Percentiles rank a stretch among this genome's conserved stretches.
These are phyloP conservation scores for Chanos chanos DNA, from an alignment of 2,797 vertebrate genomes.

Conservation along the genomic window DNA sequence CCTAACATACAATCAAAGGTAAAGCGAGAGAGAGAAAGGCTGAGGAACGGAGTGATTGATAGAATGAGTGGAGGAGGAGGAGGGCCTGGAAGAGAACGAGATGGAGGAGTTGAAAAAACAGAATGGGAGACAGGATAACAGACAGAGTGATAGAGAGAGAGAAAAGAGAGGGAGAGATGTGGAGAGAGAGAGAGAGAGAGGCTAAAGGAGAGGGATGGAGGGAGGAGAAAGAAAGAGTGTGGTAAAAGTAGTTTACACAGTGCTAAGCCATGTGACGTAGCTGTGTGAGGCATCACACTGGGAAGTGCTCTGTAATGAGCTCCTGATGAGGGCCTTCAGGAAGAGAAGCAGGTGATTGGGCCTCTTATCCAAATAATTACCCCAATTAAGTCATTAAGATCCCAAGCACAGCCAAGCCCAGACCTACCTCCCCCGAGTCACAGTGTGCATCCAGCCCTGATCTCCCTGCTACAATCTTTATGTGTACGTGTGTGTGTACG, in stretches of 20 bases:
- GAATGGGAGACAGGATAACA: not conserved
- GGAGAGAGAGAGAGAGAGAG: not conserved
- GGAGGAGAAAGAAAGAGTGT: not conserved
- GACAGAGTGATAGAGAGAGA: not conserved
- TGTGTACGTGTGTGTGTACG: not conserved
- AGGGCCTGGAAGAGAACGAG: not conserved
- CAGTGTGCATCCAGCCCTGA: conserved; percentile 56
- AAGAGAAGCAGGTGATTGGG: conserved; percentile 73
- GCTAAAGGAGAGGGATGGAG: not conserved
- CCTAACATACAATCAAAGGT: conserved; percentile 30
- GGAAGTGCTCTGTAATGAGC: conserved; percentile 74
- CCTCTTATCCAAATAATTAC: conserved; percentile 74
- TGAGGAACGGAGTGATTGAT: not conserved
- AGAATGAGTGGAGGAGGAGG: not conserved
- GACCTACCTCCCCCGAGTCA: conserved; percentile 60
- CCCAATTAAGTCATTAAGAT: conserved; percentile 76
- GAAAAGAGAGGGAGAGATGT: not conserved
- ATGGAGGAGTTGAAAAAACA: not conserved
- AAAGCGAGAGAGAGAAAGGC: conserved; percentile 22
- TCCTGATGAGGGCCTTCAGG: conserved; percentile 74
- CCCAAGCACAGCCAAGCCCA: conserved; percentile 55
- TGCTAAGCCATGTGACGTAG: conserved; percentile 36
- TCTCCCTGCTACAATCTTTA: conserved; percentile 18
- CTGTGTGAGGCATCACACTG: conserved; percentile 52
- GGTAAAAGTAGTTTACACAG: conserved; percentile 28